A percentile compares a stretch with the other conserved stretches of the same genome.
Evolutionary conservation across 2,797 vertebrate genomes (phyloP).

Genomic region (Orientallactaga sibirica): DNA sequence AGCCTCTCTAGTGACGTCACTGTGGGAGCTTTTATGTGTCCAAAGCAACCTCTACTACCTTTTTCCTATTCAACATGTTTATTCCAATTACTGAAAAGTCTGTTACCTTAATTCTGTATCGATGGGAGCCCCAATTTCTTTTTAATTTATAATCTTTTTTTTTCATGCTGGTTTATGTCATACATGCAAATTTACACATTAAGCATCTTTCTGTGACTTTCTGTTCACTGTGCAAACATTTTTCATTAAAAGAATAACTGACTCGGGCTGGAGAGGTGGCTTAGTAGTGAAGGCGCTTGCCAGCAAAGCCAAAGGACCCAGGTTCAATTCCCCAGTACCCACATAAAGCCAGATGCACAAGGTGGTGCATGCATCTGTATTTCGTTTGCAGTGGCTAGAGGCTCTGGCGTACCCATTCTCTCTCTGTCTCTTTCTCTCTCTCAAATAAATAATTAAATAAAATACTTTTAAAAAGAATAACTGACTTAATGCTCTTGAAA

Average conservation of each 20-base stretch:
- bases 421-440: too few relatives aligned
- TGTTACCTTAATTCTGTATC: conserved; percentile 60
- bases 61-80: conserved; percentile 51
- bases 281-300: too few relatives aligned
- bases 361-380: too few relatives aligned
- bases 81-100: conserved; percentile 58
- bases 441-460: too few relatives aligned
- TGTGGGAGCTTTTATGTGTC: conserved; percentile 16
- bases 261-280: background rate
- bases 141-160: conserved; percentile 58
- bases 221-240: conserved; percentile 43
- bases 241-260: conserved; percentile 65
- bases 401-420: too few relatives aligned
- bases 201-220: conserved; percentile 68
- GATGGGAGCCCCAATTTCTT: conserved; percentile 67
- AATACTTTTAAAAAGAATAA: conserved; percentile 42
- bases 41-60: conserved; percentile 63
- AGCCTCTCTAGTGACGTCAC: conserved; percentile 58
- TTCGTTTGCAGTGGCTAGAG: too few relatives aligned
- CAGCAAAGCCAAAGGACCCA: too few relatives aligned
- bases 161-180: conserved; percentile 49
- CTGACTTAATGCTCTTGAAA: background rate
- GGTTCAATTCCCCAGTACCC: too few relatives aligned
- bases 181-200: conserved; percentile 10
- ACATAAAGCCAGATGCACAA: too few relatives aligned